Percentiles rank a stretch among this genome's conserved stretches.
These are phyloP conservation scores for Rhagologus leucostigma DNA, from an alignment of 2,113 vertebrate genomes.

Conservation along the genomic window DNA sequence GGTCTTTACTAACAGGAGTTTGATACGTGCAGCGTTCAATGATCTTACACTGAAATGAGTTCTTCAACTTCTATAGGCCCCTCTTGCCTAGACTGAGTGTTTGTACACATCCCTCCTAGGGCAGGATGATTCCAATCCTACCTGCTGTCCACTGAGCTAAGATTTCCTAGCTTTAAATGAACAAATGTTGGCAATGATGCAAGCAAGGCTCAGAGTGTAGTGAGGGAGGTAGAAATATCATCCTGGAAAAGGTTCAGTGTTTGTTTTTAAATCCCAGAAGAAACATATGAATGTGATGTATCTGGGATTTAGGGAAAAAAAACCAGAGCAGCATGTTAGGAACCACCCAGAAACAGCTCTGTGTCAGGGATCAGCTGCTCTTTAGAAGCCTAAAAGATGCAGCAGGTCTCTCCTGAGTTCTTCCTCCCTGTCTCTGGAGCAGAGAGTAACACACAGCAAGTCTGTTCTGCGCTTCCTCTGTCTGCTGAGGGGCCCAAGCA, in stretches of 20 bases:
- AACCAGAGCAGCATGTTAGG: background rate
- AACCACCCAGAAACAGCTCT: constrained; percentile 9
- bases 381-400: constrained; percentile 7
- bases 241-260: constrained; percentile 38
- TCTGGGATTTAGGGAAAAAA: background rate
- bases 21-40: background rate
- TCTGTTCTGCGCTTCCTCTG: background rate
- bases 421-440: background rate
- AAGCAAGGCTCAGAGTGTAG: background rate
- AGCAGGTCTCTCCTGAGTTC: background rate
- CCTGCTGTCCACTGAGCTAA: background rate
- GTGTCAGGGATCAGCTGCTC: constrained; percentile 42
- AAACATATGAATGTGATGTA: constrained; percentile 3
- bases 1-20: background rate
- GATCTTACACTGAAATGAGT: background rate
- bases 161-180: constrained; percentile 26
- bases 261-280: constrained; percentile 37
- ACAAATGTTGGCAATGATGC: constrained; percentile 25
- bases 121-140: background rate
- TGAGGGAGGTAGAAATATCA: constrained; percentile 1
- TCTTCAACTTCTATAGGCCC: background rate
- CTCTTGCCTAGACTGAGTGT: background rate
- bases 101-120: background rate
- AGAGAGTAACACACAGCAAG: background rate
- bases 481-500: constrained; percentile 11